Base-by-base conservation (phyloP, 2,797 vertebrate species). In the Gymnothorax javanicus region DNA sequence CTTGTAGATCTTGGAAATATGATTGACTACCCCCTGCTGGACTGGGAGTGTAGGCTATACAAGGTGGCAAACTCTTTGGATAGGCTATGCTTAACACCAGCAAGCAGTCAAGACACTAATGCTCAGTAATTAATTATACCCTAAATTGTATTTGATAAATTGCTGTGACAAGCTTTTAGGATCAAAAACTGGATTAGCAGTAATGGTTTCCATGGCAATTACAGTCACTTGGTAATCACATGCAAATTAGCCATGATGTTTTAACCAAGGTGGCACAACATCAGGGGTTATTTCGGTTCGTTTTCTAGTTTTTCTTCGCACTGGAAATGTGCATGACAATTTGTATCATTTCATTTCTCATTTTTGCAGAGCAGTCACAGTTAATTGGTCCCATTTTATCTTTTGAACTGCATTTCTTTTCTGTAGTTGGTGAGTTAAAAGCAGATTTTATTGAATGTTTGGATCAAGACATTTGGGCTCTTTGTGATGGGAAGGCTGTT, bases 201-300 rank as follows among this genome's bases (percentile, higher is more conserved):
- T 79, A 79, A 79, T 79, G 20, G 75, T 79, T 79, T 79, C 50
- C 75, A 27, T 7, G 1, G 33, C 11, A 13, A 77, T 77, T 27
- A 43, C 73, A 52, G 43, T 54, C 13, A 20, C 43, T 64, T 9
- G 43, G 6, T 79, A 54, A 79, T 50, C 75, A 17, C 50, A 79
- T 79, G 75, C 75, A 79, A 79, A 79, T 79, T 79, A 79, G 75
- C 75, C 75, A 54, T 79, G 43, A 20, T 79, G 75, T 15, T 79
- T 79, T 79, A 52, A 20, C 43, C 75, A 79, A 17, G 50, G 4
- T 52, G 25, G 25, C 64, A 69, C 3, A 4, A 8, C 4, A 64
- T 7, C 1, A 4, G 0, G 23, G 17, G 23, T n/a, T 17, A 3
- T 64, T 4, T 64, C n/a, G n/a, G n/a, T n/a, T n/a, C n/a, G n/a